phyloP scores from a whole-genome alignment of 2,113 vertebrate species.

The Lampris incognitus region DNA sequence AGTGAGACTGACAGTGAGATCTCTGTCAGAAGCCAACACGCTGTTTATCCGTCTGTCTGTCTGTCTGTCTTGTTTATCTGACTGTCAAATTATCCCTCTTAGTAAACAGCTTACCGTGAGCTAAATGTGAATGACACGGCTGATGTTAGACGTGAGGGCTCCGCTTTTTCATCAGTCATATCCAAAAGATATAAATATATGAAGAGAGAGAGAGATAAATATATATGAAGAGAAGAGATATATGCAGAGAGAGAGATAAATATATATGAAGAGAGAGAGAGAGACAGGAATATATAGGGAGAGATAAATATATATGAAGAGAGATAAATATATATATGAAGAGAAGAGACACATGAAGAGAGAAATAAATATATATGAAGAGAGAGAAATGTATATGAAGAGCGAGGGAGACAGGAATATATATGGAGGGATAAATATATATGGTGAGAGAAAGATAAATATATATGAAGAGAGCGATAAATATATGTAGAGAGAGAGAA shows the following conservation, averaged over 20 bases:
- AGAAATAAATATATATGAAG: too few relatives aligned
- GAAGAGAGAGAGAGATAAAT: background rate
- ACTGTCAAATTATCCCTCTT: slow-evolving; percentile 88
- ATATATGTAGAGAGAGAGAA: too few relatives aligned
- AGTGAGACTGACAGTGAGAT: slow-evolving; percentile 86
- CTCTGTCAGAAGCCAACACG: slow-evolving; percentile 82
- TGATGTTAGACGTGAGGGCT: slow-evolving; percentile 71
- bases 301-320: too few relatives aligned
- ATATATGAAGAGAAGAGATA: too few relatives aligned
- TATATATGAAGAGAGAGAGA: background rate
- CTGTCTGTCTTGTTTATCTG: slow-evolving; percentile 84
- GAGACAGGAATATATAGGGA: background rate
- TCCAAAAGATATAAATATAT: slow-evolving; percentile 46
- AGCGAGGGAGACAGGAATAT: too few relatives aligned
- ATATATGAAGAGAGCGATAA: too few relatives aligned
- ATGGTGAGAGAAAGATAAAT: too few relatives aligned
- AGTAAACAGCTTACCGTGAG: slow-evolving; percentile 81
- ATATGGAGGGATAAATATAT: too few relatives aligned
- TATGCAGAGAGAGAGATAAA: background rate
- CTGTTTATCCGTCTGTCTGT: slow-evolving; percentile 85
- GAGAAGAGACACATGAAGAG: too few relatives aligned
- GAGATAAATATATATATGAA: too few relatives aligned
- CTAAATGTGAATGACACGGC: slow-evolving; percentile 80
- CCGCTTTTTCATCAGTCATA: slow-evolving; percentile 55
- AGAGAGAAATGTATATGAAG: too few relatives aligned